These are phyloP conservation scores for Drosophila testacea DNA, from an alignment of 2,888 invertebrate species.

Conservation along the genomic window DNA sequence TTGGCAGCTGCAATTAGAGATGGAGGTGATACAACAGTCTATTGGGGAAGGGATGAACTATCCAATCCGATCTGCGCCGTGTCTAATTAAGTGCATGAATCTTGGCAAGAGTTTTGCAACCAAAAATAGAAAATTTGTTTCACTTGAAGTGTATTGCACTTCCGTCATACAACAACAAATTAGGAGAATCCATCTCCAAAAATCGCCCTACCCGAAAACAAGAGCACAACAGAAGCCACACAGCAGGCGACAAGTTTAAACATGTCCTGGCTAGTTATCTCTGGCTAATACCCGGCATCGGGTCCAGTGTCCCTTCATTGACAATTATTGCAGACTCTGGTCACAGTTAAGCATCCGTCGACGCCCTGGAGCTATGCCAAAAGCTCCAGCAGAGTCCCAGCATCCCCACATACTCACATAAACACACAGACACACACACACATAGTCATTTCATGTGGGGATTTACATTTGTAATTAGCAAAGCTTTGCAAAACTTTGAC, in stretches of 20 bases:
- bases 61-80: slow-evolving; percentile 53
- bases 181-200: slow-evolving; percentile 22
- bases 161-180: slow-evolving; percentile 26
- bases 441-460: slow-evolving; percentile 49
- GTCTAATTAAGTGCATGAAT: slow-evolving; percentile 78
- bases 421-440: slow-evolving; percentile 30
- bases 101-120: slow-evolving; percentile 65
- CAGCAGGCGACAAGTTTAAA: slow-evolving; percentile 48
- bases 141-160: slow-evolving; percentile 57
- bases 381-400: slow-evolving; percentile 27
- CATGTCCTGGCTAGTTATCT: slow-evolving; percentile 57
- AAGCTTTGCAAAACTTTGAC: slow-evolving; percentile 78
- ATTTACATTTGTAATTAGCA: slow-evolving; percentile 83
- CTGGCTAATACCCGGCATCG: slow-evolving; percentile 49
- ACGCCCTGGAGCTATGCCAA: slow-evolving; percentile 12
- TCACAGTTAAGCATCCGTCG: slow-evolving; percentile 38
- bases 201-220: neutral
- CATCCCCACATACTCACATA: slow-evolving; percentile 32
- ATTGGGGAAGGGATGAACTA: neutral
- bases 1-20: slow-evolving; percentile 70
- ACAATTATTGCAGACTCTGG: slow-evolving; percentile 62
- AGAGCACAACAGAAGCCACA: slow-evolving; percentile 20
- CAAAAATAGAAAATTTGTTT: slow-evolving; percentile 71
- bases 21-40: slow-evolving; percentile 37
- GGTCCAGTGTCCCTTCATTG: slow-evolving; percentile 25